Evolutionary conservation across 2,797 vertebrate species (phyloP).

Genomic region (Brachyalestes nurse): DNA sequence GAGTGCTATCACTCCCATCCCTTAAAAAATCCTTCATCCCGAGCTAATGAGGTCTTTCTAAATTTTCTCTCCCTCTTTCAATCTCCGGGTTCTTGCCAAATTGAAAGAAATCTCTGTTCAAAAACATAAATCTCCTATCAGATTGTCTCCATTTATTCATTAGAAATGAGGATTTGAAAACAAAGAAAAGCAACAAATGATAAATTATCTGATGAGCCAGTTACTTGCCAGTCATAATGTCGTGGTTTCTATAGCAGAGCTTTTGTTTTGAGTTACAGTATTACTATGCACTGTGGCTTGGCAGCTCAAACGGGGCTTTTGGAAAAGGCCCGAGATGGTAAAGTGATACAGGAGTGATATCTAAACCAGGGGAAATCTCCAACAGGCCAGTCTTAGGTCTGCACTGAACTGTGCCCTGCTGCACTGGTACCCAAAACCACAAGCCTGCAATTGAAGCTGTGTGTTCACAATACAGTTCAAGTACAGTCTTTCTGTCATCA

Average conservation of each 20-base stretch:
- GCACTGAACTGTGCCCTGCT: constrained; percentile 11
- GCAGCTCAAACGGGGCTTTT: constrained; percentile 36
- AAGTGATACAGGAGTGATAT: constrained; percentile 45
- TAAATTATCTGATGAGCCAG: constrained; percentile 27
- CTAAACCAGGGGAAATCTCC: constrained; percentile 19
- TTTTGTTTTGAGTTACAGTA: constrained; percentile 36
- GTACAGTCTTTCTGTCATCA: constrained; percentile 13
- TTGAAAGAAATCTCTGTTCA: background rate
- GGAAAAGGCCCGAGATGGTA: constrained; percentile 38
- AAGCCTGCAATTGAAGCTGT: constrained; percentile 20
- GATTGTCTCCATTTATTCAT: constrained; percentile 3
- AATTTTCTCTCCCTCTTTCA: constrained; percentile 11
- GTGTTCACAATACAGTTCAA: constrained; percentile 14
- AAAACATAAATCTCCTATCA: background rate
- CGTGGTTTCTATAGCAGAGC: constrained; percentile 30
- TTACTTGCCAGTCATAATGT: constrained; percentile 34
- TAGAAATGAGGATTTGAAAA: constrained; percentile 23
- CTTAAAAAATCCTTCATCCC: background rate
- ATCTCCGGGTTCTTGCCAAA: constrained; percentile 7
- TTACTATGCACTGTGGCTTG: constrained; percentile 38
- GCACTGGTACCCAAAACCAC: constrained; percentile 29
- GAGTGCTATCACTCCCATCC: background rate
- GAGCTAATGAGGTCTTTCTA: constrained; percentile 17
- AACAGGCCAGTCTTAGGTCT: constrained; percentile 4
- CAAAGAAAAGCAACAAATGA: background rate